Percentiles rank a stretch among this genome's conserved stretches.
Evolutionary conservation across 1,140 invertebrate genomes (phyloP).

Genomic region (Lepidurus packardi): DNA sequence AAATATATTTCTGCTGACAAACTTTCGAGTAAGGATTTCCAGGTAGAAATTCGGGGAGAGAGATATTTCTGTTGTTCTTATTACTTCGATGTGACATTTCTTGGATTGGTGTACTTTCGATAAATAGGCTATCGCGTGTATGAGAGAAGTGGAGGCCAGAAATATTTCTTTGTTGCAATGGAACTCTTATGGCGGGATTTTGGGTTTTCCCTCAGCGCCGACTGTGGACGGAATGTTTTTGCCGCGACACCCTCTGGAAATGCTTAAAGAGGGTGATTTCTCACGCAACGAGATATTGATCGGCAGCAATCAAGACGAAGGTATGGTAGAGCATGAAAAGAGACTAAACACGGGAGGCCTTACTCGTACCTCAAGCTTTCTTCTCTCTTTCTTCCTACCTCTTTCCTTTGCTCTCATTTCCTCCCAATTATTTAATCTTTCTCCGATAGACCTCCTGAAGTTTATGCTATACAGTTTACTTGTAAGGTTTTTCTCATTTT

Average conservation of each 20-base stretch:
- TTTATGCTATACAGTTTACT: too few species aligned
- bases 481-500: slow-evolving; percentile 42
- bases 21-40: background rate
- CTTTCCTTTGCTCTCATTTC: background rate
- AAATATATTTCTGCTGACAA: background rate
- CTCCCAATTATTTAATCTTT: background rate
- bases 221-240: slow-evolving; percentile 80
- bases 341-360: background rate
- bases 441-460: background rate
- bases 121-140: slow-evolving; percentile 52
- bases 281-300: slow-evolving; percentile 72
- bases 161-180: slow-evolving; percentile 79
- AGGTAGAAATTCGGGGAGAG: too few species aligned
- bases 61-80: too few species aligned
- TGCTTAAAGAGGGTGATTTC: slow-evolving; percentile 71
- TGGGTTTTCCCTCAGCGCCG: slow-evolving; percentile 80
- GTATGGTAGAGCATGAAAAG: slow-evolving; percentile 49
- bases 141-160: slow-evolving; percentile 75
- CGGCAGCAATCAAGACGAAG: slow-evolving; percentile 83
- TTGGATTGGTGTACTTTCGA: background rate
- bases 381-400: background rate
- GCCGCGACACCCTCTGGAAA: slow-evolving; percentile 72
- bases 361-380: background rate
- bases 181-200: slow-evolving; percentile 81
- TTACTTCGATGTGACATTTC: background rate